Evolutionary conservation across 2,888 invertebrate genomes (phyloP), one percentile per base, ranked within the genome.

Genomic region (Cheiracanthium punctorium): DNA sequence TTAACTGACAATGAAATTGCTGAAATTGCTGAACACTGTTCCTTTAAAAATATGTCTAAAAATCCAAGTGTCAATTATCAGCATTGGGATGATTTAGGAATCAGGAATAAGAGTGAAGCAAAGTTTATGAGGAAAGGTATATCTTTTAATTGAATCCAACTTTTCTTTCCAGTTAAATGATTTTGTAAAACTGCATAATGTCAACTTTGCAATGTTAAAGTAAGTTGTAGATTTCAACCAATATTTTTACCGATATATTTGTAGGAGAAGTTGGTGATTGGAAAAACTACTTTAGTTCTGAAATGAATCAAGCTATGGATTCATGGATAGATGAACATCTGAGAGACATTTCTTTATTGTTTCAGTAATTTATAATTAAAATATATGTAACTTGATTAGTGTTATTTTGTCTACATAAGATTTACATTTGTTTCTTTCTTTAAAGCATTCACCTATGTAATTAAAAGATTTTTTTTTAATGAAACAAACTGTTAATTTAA

Each of bases 21-120:
- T 0, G 91, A 92, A n/a, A 93, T 97, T 0, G 94, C 94, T 86
- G 94, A 95, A 1, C 95, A 96, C 90, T 93, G 96, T 28, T 94
- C 95, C 70, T 97, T 97, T 91, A 93, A 94, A 74, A 95, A 94
- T 89, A 97, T 97, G 97, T 95, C 95, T 90, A 93, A 93, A 0
- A 97, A 97, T 91, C 94, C 95, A 30, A 95, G 95, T 0, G 94
- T 96, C 0, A 97, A 97, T 90, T 92, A 91, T 48, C 89, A 90
- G 29, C 91, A 93, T 88, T 92, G 92, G 91, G 91, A 92, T 82
- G 91, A 91, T 17, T 88, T 91, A 20, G 93, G 92, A 10, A 89
- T 93, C 20, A 89, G 91, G 69, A 91, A 92, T 64, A 90, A 90
- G 73, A 90, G 90, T 32, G 91, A 91, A 88, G 89, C 90, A 28